phyloP scores from a whole-genome alignment of 2,113 vertebrate genomes.

The Hemicordylus capensis region DNA sequence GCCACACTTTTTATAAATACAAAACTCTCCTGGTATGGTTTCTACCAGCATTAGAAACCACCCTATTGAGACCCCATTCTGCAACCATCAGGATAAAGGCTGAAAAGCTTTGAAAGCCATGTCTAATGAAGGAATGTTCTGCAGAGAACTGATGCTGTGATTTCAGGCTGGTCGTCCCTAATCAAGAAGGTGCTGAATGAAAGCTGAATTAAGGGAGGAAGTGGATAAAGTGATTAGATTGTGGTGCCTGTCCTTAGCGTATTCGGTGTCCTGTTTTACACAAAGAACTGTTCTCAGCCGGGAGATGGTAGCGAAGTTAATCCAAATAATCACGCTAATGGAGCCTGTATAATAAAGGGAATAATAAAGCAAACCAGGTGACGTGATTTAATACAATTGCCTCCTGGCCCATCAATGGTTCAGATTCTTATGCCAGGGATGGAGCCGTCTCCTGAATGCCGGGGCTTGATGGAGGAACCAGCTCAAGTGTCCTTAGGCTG shows the following conservation, averaged over 20 bases:
- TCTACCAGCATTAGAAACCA: too few species aligned
- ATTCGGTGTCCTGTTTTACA: neutral
- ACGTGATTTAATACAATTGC: conserved; percentile 31
- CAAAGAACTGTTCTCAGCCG: accelerated
- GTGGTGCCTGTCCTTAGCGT: accelerated
- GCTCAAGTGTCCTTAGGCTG: conserved; percentile 45
- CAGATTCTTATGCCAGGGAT: conserved; percentile 8
- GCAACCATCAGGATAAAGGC: too few species aligned
- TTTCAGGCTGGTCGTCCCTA: neutral
- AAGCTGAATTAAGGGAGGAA: neutral
- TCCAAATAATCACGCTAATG: conserved; percentile 8
- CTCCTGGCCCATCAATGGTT: neutral
- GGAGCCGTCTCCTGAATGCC: conserved; percentile 5
- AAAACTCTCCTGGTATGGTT: too few species aligned
- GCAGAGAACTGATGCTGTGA: neutral
- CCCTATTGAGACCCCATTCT: too few species aligned
- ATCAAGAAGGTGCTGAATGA: neutral
- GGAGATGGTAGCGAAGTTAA: neutral
- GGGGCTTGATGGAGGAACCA: conserved; percentile 42
- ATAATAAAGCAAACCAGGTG: conserved; percentile 26
- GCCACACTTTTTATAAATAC: too few species aligned
- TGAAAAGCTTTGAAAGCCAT: too few species aligned
- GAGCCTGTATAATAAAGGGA: neutral
- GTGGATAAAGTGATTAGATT: accelerated
- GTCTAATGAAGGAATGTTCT: neutral